phyloP scores from a whole-genome alignment of 1,140 invertebrate genomes.

The Liolophura sinensis region DNA sequence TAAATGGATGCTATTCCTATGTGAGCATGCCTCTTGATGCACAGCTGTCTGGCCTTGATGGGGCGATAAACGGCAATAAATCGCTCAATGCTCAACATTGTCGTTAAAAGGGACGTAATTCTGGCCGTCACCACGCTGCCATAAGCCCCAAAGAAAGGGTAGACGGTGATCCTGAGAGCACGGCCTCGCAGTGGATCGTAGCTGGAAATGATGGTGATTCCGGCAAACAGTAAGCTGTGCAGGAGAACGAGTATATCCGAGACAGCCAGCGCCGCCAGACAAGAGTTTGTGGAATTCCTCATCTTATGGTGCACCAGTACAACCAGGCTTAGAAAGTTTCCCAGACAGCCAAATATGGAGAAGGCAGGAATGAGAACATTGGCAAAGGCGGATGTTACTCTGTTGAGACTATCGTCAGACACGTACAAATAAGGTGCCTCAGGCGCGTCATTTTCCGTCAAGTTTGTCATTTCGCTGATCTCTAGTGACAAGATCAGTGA shows the following conservation, averaged over 20 bases:
- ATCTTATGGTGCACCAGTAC: constrained; percentile 40
- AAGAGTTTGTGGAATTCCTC: constrained; percentile 37
- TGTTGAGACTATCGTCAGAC: constrained; percentile 12
- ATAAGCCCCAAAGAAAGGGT: constrained; percentile 41
- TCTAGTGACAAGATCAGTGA: no score
- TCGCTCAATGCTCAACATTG: constrained; percentile 39
- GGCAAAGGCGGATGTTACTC: constrained; percentile 29
- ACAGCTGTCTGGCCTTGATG: constrained; percentile 38
- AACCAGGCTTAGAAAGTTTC: constrained; percentile 38
- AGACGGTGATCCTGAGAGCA: constrained; percentile 25
- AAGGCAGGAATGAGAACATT: constrained; percentile 33
- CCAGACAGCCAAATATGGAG: constrained; percentile 37
- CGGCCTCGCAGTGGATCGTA: constrained; percentile 25
- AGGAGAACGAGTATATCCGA: constrained; percentile 44
- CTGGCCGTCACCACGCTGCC: constrained; percentile 40
- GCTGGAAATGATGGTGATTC: constrained; percentile 26
- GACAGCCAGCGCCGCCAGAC: constrained; percentile 38
- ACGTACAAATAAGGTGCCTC: constrained; percentile 6
- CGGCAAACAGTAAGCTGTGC: constrained; percentile 37
- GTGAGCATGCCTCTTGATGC: constrained; percentile 30
- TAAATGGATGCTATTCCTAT: constrained; percentile 35
- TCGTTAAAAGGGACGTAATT: constrained; percentile 43
- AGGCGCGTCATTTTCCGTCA: no score
- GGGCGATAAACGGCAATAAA: constrained; percentile 47
- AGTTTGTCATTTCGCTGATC: no score